phyloP scores from a whole-genome alignment of 1,140 invertebrate genomes.

The Drosophila triauraria region DNA sequence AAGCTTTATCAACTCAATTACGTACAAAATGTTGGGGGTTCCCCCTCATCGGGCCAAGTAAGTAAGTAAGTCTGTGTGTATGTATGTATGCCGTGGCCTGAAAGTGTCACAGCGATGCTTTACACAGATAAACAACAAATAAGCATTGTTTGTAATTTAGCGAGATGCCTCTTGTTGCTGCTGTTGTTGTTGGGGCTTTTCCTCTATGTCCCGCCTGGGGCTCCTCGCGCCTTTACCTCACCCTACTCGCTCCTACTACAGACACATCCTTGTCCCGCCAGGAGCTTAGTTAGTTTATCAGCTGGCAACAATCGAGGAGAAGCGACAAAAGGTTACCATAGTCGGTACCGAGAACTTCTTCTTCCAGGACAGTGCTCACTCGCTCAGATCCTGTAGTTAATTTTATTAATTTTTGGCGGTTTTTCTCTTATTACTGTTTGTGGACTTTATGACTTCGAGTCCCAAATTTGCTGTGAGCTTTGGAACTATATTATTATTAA shows the following conservation, averaged over 20 bases:
- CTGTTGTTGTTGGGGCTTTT: constrained; percentile 20
- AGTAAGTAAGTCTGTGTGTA: constrained; percentile 1
- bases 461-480: no score
- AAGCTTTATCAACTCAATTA: constrained; percentile 81
- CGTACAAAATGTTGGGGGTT: constrained; percentile 17
- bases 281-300: constrained; percentile 57
- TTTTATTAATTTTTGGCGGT: constrained; percentile 1
- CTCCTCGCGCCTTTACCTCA: constrained; percentile 9
- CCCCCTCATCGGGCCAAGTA: constrained; percentile 13
- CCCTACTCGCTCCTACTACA: not conserved
- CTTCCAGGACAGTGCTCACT: constrained; percentile 14
- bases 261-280: constrained; percentile 9
- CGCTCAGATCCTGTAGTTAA: not conserved
- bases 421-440: no score
- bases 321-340: constrained; percentile 42
- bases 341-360: constrained; percentile 40
- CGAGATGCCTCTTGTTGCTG: constrained; percentile 53
- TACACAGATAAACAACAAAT: constrained; percentile 81
- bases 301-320: constrained; percentile 54
- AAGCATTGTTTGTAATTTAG: constrained; percentile 82
- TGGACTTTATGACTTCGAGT: no score
- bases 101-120: constrained; percentile 65
- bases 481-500: no score
- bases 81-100: constrained; percentile 13
- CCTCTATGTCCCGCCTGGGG: constrained; percentile 26